A percentile compares a stretch with the other conserved stretches of the same genome.
Evolutionary conservation across 1,140 invertebrate genomes (phyloP).

Genomic region (Cheumatopsyche charites): DNA sequence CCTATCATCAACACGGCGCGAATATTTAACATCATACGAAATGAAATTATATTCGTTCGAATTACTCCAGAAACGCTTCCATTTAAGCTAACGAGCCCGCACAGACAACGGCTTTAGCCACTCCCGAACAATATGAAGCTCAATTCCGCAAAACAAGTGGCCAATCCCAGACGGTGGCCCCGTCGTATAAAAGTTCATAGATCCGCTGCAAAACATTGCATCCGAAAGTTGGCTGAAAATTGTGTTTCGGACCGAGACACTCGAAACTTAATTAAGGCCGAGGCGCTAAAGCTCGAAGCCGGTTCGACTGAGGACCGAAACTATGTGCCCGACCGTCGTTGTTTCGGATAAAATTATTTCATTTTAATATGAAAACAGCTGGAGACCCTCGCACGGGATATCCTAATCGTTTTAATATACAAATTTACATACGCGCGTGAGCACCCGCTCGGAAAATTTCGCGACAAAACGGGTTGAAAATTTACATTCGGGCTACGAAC

Average conservation of each 20-base stretch:
- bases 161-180: constrained; percentile 5
- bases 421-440: constrained; percentile 20
- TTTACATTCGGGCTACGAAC: constrained; percentile 9
- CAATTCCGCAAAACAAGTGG: constrained; percentile 15
- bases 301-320: neutral
- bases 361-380: constrained; percentile 28
- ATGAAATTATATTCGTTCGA: neutral
- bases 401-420: constrained; percentile 28
- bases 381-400: constrained; percentile 15
- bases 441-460: constrained; percentile 10
- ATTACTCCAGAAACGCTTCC: neutral
- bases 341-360: constrained; percentile 15
- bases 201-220: neutral
- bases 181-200: neutral
- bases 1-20: too few relatives aligned
- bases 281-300: neutral
- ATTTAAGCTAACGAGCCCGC: constrained; percentile 8
- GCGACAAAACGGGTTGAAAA: constrained; percentile 1
- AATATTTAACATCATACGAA: neutral
- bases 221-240: neutral
- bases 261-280: constrained; percentile 1
- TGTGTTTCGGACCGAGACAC: neutral
- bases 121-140: neutral
- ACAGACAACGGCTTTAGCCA: neutral
- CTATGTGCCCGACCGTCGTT: neutral